Percentiles rank a stretch among this genome's conserved stretches.
Evolutionary conservation across 2,113 vertebrate genomes (phyloP).

Genomic region (Bungarus multicinctus): DNA sequence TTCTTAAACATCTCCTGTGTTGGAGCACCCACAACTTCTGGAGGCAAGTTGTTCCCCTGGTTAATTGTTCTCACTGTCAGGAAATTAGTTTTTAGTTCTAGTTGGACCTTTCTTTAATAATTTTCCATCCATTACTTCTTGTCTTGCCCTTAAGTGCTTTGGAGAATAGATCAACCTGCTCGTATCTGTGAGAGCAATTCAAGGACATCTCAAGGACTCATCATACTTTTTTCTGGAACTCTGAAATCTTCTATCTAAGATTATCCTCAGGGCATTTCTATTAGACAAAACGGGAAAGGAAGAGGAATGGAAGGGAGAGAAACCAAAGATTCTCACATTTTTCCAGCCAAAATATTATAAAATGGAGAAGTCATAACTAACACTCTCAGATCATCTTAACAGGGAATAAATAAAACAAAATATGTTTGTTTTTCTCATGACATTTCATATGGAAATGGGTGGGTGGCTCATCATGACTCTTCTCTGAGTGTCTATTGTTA

Average conservation of each 20-base stretch:
- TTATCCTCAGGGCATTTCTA: constrained; percentile 62
- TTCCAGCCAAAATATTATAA: constrained; percentile 66
- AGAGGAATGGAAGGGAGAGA: background rate
- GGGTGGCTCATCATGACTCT: constrained; percentile 53
- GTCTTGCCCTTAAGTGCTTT: background rate
- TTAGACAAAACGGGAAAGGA: constrained; percentile 65
- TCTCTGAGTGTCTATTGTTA: background rate
- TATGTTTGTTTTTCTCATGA: constrained; percentile 65
- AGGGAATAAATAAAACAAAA: constrained; percentile 58
- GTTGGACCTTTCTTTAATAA: background rate
- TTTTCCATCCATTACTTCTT: background rate
- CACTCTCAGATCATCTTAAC: constrained; percentile 60
- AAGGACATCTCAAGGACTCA: background rate
- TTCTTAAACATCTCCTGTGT: background rate
- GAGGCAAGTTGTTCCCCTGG: background rate
- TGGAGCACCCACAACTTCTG: background rate
- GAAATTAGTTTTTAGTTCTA: background rate
- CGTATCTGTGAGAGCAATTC: background rate
- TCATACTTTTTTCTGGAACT: constrained; percentile 35
- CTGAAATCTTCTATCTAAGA: constrained; percentile 49
- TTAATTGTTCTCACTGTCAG: background rate
- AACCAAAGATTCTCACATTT: constrained; percentile 62
- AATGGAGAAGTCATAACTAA: constrained; percentile 55
- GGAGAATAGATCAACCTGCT: background rate
- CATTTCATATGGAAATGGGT: constrained; percentile 66